A percentile compares a stretch with the other conserved stretches of the same genome.
These are phyloP conservation scores for Pseudomyrmex pallidus DNA, from an alignment of 1,140 invertebrate species.

Conservation along the genomic window DNA sequence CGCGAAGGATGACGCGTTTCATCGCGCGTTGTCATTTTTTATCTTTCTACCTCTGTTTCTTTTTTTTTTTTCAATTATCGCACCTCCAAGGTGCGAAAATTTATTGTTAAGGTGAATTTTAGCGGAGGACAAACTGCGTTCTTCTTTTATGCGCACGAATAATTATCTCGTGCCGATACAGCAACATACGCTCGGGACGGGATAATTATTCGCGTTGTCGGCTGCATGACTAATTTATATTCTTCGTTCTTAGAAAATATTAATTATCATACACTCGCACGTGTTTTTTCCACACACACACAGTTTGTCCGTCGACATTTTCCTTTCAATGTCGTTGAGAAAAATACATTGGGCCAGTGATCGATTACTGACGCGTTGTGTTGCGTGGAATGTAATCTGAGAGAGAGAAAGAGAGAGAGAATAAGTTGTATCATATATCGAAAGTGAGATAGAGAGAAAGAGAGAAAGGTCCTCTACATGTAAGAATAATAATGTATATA, in stretches of 20 bases:
- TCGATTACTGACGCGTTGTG: conserved; percentile 59
- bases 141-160: conserved; percentile 10
- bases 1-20: not conserved
- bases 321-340: not conserved
- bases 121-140: not conserved
- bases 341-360: conserved; percentile 57
- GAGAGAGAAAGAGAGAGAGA: conserved; percentile 47
- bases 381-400: conserved; percentile 59
- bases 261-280: not conserved
- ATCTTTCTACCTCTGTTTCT: too few relatives aligned
- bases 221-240: conserved; percentile 15
- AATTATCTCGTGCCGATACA: conserved; percentile 26
- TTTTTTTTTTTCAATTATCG: not conserved
- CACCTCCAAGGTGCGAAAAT: not conserved
- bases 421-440: conserved; percentile 79
- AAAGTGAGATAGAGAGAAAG: conserved; percentile 46
- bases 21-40: too few relatives aligned
- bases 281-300: conserved; percentile 2
- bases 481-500: conserved; percentile 83
- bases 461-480: conserved; percentile 74
- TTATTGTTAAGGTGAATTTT: not conserved
- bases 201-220: conserved; percentile 30
- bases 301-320: conserved; percentile 24
- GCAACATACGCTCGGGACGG: not conserved
- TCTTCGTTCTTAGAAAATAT: conserved; percentile 29